A percentile compares a stretch with the other conserved stretches of the same genome.
Evolutionary conservation across 2,797 vertebrate genomes (phyloP).

Genomic region (Pyrrhura leucotis): DNA sequence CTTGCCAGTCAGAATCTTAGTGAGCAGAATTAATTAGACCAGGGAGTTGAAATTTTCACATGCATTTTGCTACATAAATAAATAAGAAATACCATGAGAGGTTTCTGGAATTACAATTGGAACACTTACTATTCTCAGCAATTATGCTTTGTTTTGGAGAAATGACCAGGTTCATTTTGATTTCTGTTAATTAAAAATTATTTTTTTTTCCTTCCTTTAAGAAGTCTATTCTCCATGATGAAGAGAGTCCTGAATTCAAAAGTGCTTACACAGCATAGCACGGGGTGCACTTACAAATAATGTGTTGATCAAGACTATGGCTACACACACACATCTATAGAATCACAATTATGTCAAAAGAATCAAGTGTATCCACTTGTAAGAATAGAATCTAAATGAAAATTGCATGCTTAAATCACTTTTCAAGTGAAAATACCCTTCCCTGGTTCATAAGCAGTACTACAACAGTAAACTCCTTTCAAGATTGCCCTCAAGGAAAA

Average conservation of each 20-base stretch:
- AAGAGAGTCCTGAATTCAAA: background rate
- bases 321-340: background rate
- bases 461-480: background rate
- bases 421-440: background rate
- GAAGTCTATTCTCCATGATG: background rate
- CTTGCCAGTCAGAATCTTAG: slow-evolving; percentile 35
- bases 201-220: background rate
- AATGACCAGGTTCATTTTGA: background rate
- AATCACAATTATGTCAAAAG: background rate
- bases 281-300: background rate
- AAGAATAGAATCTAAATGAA: background rate
- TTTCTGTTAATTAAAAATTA: background rate
- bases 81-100: slow-evolving; percentile 44
- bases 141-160: slow-evolving; percentile 35
- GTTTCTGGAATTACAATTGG: slow-evolving; percentile 61
- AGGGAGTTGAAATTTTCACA: slow-evolving; percentile 59
- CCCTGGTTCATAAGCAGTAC: background rate
- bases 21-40: slow-evolving; percentile 68
- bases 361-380: background rate
- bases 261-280: background rate
- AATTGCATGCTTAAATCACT: background rate
- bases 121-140: slow-evolving; percentile 30
- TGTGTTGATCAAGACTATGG: background rate
- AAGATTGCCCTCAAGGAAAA: background rate
- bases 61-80: slow-evolving; percentile 50